Evolutionary conservation across 2,113 vertebrate genomes (phyloP).

Genomic region (Natator depressus): DNA sequence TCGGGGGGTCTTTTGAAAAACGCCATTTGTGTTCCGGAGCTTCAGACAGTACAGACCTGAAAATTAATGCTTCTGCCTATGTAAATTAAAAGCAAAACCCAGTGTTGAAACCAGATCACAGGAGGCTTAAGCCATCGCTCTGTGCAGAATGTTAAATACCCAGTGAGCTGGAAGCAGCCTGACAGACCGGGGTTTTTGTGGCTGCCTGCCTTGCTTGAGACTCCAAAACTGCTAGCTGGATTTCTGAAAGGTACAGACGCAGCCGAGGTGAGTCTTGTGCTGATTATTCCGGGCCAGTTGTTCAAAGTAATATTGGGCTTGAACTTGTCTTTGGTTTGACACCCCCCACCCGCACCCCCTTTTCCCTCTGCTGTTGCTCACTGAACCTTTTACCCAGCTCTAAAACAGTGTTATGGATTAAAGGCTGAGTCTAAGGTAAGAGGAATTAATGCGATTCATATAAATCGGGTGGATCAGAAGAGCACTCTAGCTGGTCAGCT

Average conservation of each 20-base stretch:
- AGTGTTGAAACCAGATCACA: accelerated
- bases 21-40: not conserved
- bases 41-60: not conserved
- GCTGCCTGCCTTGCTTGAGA: not conserved
- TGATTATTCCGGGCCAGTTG: not conserved
- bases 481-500: not conserved
- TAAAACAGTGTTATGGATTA: not conserved
- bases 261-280: not conserved
- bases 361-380: not conserved
- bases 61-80: not conserved
- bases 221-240: not conserved
- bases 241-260: not conserved
- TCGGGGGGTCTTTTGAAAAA: not conserved
- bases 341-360: too few relatives aligned
- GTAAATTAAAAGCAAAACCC: not conserved
- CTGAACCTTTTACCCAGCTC: not conserved
- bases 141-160: not conserved
- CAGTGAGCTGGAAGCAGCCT: too few relatives aligned
- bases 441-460: not conserved
- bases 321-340: not conserved
- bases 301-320: not conserved
- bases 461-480: not conserved
- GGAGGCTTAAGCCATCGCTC: not conserved
- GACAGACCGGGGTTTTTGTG: not conserved
- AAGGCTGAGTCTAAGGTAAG: not conserved